Evolutionary conservation across 2,888 invertebrate genomes (phyloP).

Genomic region (Mycalesis mineus): DNA sequence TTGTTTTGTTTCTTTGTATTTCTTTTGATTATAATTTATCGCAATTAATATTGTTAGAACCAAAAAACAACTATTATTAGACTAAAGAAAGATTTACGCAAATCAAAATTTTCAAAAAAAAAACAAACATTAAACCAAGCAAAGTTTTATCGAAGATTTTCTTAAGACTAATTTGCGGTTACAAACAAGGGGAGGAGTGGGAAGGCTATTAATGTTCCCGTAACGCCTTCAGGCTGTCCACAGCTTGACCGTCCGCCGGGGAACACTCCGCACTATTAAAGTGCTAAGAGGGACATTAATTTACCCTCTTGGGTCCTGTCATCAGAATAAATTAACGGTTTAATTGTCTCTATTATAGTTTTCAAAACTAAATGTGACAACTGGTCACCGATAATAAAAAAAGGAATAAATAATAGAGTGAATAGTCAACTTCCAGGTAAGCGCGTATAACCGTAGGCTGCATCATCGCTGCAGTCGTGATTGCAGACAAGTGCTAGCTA

Average conservation of each 20-base stretch:
- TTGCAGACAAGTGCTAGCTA: too few species aligned
- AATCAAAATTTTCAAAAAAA: neutral
- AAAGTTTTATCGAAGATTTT: conserved; percentile 45
- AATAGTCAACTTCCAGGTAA: too few species aligned
- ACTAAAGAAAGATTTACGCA: too few species aligned
- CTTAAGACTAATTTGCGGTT: conserved; percentile 63
- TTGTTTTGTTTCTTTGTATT: too few species aligned
- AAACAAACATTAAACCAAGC: conserved; percentile 29
- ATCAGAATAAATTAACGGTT: conserved; percentile 72
- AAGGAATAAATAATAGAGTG: too few species aligned
- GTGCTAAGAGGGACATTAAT: conserved; percentile 76
- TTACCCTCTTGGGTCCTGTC: conserved; percentile 63
- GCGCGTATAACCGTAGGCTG: too few species aligned
- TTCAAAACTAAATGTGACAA: conserved; percentile 16
- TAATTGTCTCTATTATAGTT: conserved; percentile 53
- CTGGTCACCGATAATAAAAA: neutral
- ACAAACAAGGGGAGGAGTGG: conserved; percentile 70
- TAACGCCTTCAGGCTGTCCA: conserved; percentile 65
- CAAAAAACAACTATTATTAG: too few species aligned
- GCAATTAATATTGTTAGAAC: too few species aligned
- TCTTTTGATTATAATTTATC: too few species aligned
- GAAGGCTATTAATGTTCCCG: conserved; percentile 56
- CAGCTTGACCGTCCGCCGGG: conserved; percentile 64
- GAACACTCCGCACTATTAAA: conserved; percentile 67
- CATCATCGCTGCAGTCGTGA: too few species aligned